Evolutionary conservation across 2,113 vertebrate genomes (phyloP).

Genomic region (Scartelaos histophorus): DNA sequence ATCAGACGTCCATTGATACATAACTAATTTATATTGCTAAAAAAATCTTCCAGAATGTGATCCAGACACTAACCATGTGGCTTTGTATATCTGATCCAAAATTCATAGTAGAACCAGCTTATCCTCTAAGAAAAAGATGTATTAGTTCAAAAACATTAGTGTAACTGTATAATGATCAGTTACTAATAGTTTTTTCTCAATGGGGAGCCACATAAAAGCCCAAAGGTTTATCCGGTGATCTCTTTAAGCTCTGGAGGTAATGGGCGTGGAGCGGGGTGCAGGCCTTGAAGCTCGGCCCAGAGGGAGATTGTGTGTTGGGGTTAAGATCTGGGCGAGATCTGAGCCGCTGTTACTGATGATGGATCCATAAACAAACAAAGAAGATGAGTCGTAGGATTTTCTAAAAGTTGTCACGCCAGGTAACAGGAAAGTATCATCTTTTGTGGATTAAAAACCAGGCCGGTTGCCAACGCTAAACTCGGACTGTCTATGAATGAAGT

Average conservation of each 20-base stretch:
- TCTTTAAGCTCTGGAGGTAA: constrained; percentile 2
- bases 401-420: neutral
- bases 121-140: neutral
- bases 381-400: neutral
- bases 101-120: neutral
- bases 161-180: neutral
- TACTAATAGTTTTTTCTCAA: constrained; percentile 14
- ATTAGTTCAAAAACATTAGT: constrained; percentile 8
- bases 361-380: neutral
- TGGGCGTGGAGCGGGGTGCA: neutral
- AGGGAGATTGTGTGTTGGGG: constrained; percentile 1
- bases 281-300: neutral
- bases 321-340: neutral
- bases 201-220: constrained; percentile 12
- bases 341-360: neutral
- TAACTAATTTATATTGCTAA: neutral
- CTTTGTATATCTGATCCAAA: neutral
- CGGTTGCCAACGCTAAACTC: neutral
- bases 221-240: constrained; percentile 7
- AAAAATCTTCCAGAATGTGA: neutral
- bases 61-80: neutral
- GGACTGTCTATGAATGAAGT: neutral
- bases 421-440: neutral
- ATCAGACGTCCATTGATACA: too few species aligned
- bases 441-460: neutral